Base-by-base conservation (phyloP, 2,113 vertebrate genomes). In the Nothocercus julius region DNA sequence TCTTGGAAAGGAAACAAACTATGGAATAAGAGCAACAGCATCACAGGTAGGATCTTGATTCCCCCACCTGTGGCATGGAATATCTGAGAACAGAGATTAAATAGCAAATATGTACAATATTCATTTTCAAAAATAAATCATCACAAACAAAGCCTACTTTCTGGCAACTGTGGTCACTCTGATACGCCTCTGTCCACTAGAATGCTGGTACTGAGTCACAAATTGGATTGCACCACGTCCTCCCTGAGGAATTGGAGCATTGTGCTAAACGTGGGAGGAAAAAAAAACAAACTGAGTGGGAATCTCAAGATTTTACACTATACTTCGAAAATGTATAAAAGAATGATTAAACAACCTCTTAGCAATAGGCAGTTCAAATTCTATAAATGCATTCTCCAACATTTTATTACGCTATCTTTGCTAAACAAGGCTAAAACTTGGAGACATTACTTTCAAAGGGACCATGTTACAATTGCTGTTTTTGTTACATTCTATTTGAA, bases 181-280 rank as follows among this genome's bases (percentile, higher is more conserved):
- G 88, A 99, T 99, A 38, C 98, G 98, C 81, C 98, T 98, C 97
- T 99, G 98, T 22, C 99, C 98, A 67, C 98, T 98, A 80, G 98
- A 98, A 97, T 99, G 99, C 92, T 99, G 98, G 95, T 99, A 99
- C 92, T 99, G 98, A 91, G 98, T 99, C 90, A 99, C 98, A 93
- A 98, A 99, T 80, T 99, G 99, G 85, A 99, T 97, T 38, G 98
- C 98, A 89, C 99, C 99, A 72, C 98, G 98, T 54, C 99, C 99
- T 85, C 99, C 99, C 97, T 99, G 99, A 90, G 98, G 99, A 95
- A 99, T 99, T 36, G 98, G 98, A 89, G 99, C 98, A 64, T 99
- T 99, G 93, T 99, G 99, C 99, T 99, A 68, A n/a, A 47, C 7
- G 49, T 2, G 91, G 47, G 36, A 91, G 47, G n/a, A 30, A 72